Base-by-base conservation (phyloP, 92 coral and sea anemone species). In the Hydrozoanthus gracilis region DNA sequence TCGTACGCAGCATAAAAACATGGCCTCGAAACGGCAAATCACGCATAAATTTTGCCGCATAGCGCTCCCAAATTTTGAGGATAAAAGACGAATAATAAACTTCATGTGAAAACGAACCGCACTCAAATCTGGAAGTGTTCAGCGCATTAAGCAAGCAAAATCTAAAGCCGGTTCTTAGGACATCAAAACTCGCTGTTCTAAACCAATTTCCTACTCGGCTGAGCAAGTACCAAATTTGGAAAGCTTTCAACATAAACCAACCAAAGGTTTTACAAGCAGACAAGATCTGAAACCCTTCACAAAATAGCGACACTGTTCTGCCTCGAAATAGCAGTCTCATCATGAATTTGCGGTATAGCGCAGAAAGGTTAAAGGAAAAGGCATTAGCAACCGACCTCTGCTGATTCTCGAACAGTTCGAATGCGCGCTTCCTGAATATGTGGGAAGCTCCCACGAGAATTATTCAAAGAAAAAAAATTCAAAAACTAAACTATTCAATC, bases 321-420 rank as follows among this genome's bases (percentile, higher is more conserved):
- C 69, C 51, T 56, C 51, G 16, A 55, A 51, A 14, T 44, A 72
- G 47, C 61, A 58, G 7, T 51, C 6, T 80, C 52, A 27, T 0
- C 13, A 27, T 66, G 16, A 48, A 17, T 14, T 12, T 27, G 39
- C 39, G 39, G 75, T 64, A 47, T 65, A 49, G 85, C 72, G 85
- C 85, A 80, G 73, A 80, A 80, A 80, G 85, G 85, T 80, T 80
- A 80, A 15, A 44, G 17, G 62, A 12, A 11, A n/a, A 65, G 66
- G 48, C 85, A 80, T 58, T 16, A 79, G 60, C 20, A 44, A 79
- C 20, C 84, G 84, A 79, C 85, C 85, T 80, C 72, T 66, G n/a
- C 85, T 13, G 56, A 18, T 80, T 80, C 85, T 50, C 72, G 85
- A 80, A 80, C 44, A 48, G 9, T 44, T 49, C 75, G 85, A 66